These are phyloP conservation scores for Crematogaster levior DNA, from an alignment of 2,888 invertebrate species.

Conservation along the genomic window DNA sequence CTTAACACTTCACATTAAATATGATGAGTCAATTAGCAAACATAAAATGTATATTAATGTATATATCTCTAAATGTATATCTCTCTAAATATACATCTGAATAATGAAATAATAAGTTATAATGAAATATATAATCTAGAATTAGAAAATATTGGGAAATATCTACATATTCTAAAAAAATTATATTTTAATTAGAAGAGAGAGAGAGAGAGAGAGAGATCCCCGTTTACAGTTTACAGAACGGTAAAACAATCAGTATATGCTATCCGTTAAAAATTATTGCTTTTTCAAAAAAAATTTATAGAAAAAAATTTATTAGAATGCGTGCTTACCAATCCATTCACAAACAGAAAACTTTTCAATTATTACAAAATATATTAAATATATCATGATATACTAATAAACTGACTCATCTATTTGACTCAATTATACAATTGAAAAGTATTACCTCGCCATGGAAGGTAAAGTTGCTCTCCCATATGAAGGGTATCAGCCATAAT, in stretches of 20 bases:
- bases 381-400: too few species aligned
- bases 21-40: background rate
- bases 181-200: background rate
- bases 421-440: too few species aligned
- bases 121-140: background rate
- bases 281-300: background rate
- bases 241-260: background rate
- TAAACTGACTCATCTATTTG: too few species aligned
- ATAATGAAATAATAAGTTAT: background rate
- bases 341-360: background rate
- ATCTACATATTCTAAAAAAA: background rate
- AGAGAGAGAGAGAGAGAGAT: too few species aligned
- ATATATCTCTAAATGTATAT: background rate
- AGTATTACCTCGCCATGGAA: constrained; percentile 88
- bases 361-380: background rate
- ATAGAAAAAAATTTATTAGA: background rate
- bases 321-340: background rate
- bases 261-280: background rate
- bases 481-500: constrained; percentile 90
- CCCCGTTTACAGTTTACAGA: too few species aligned
- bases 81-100: background rate
- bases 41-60: background rate
- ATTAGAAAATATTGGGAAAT: background rate
- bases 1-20: background rate
- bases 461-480: constrained; percentile 92